Conservation (phyloP, 2,888 invertebrate genomes). For the Antheraea yamamai region DNA sequence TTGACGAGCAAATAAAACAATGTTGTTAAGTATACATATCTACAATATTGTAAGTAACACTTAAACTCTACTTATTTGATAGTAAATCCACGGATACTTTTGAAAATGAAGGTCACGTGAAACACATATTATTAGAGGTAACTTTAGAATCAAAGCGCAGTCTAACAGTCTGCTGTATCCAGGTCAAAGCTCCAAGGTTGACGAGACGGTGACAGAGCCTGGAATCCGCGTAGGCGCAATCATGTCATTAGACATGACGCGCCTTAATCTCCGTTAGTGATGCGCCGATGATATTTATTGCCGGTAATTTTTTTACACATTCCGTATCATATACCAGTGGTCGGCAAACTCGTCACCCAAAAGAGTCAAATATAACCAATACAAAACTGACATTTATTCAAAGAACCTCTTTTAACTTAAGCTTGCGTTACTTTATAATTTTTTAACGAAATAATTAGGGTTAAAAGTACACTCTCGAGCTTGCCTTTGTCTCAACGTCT, state of each 20-base stretch:
- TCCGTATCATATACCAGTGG: too few species aligned
- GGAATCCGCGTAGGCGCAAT: constrained; percentile 72
- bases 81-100: neutral
- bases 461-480: too few species aligned
- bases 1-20: neutral
- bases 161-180: constrained; percentile 50
- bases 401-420: too few species aligned
- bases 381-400: too few species aligned
- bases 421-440: too few species aligned
- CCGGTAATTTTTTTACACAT: neutral
- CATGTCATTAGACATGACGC: constrained; percentile 56
- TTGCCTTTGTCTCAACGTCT: too few species aligned
- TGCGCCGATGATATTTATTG: constrained; percentile 27
- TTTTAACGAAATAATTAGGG: too few species aligned
- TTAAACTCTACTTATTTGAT: neutral
- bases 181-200: constrained; percentile 66
- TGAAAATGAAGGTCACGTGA: neutral
- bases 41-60: neutral
- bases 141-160: constrained; percentile 23
- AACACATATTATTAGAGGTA: constrained; percentile 11
- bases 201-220: constrained; percentile 54
- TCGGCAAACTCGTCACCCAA: too few species aligned
- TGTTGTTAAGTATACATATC: neutral
- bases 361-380: too few species aligned
- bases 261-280: constrained; percentile 48